These are phyloP conservation scores for Protodeltote pygarga DNA, from an alignment of 2,888 invertebrate species.

Conservation along the genomic window DNA sequence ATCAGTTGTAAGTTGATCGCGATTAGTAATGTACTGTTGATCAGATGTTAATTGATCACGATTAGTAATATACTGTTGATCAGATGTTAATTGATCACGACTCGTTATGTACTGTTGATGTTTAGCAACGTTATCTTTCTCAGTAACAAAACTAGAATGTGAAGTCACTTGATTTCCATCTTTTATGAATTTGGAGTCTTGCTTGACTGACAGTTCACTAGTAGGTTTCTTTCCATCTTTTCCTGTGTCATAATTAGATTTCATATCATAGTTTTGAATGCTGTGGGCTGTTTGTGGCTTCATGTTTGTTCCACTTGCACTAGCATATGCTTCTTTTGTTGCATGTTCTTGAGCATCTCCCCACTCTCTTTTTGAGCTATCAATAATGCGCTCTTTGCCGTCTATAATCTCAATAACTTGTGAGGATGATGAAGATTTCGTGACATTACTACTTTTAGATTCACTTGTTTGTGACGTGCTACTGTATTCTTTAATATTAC, in stretches of 20 bases:
- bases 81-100: constrained; percentile 62
- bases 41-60: constrained; percentile 25
- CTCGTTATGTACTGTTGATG: constrained; percentile 70
- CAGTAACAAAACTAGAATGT: constrained; percentile 73
- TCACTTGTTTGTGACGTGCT: constrained; percentile 81
- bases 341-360: constrained; percentile 81
- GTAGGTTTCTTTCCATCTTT: constrained; percentile 82
- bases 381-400: constrained; percentile 88
- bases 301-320: constrained; percentile 86
- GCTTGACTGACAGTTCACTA: constrained; percentile 71
- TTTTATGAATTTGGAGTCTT: constrained; percentile 76
- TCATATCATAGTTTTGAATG: constrained; percentile 83
- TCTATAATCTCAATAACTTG: constrained; percentile 89
- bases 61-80: constrained; percentile 29
- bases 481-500: constrained; percentile 69
- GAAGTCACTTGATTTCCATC: constrained; percentile 77
- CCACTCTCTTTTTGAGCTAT: constrained; percentile 87
- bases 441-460: constrained; percentile 83
- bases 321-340: constrained; percentile 84
- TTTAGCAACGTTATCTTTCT: constrained; percentile 73
- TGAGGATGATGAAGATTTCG: constrained; percentile 88
- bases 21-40: constrained; percentile 21
- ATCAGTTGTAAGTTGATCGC: constrained; percentile 14
- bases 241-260: constrained; percentile 86
- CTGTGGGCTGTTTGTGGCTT: constrained; percentile 85